These are phyloP conservation scores for Hyperoplus lanceolatus DNA, from an alignment of 2,797 vertebrate species.

Conservation along the genomic window DNA sequence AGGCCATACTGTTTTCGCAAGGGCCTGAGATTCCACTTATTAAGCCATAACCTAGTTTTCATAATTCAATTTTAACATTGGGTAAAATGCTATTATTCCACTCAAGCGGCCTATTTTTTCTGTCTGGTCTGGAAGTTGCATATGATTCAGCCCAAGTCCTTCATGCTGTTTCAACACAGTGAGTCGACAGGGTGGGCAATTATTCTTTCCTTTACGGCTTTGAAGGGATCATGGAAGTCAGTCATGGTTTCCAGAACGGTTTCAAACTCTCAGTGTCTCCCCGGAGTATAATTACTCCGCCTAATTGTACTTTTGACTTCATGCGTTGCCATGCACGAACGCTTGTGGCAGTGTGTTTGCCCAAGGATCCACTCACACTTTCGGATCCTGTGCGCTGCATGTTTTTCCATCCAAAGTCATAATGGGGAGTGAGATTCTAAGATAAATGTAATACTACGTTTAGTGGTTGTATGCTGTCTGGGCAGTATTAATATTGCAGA, in stretches of 20 bases:
- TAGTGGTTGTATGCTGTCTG: conserved; percentile 37
- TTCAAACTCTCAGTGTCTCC: conserved; percentile 39
- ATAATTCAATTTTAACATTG: conserved; percentile 58
- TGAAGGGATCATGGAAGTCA: conserved; percentile 48
- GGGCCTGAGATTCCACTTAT: conserved; percentile 49
- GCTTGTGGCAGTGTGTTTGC: conserved; percentile 34
- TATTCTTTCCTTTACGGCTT: conserved; percentile 47
- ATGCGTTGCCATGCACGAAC: conserved; percentile 44
- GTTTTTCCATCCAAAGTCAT: conserved; percentile 30
- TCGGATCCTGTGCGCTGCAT: conserved; percentile 11
- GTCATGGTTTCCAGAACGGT: conserved; percentile 61
- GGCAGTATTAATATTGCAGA: conserved; percentile 33
- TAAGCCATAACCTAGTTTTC: conserved; percentile 67
- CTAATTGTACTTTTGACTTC: conserved; percentile 61
- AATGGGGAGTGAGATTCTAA: conserved; percentile 20
- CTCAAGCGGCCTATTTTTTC: conserved; percentile 55
- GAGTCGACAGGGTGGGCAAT: conserved; percentile 26
- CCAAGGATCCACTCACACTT: conserved; percentile 28
- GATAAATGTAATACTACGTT: conserved; percentile 22
- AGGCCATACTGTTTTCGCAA: conserved; percentile 35
- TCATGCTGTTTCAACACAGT: conserved; percentile 37
- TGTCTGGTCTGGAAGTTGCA: conserved; percentile 48
- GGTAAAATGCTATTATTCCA: conserved; percentile 56
- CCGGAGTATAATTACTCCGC: conserved; percentile 46
- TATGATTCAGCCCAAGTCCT: conserved; percentile 38